A percentile compares a stretch with the other conserved stretches of the same genome.
Conservation (phyloP, 2,113 vertebrate species). For the Pachypanchax playfairii region DNA sequence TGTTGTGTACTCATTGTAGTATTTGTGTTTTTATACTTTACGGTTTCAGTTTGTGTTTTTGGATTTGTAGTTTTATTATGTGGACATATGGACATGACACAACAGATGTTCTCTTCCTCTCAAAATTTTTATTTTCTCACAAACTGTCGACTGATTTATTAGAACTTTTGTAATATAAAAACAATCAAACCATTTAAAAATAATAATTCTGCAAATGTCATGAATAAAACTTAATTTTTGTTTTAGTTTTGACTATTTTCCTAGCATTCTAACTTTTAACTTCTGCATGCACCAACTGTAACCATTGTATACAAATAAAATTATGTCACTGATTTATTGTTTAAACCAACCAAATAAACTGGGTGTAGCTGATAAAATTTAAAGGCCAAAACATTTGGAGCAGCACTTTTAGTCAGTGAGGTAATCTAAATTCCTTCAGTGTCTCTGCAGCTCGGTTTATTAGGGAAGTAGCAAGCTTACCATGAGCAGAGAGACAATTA, state of each 20-base stretch:
- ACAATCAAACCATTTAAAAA: no score
- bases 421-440: slow-evolving; percentile 41
- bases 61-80: no score
- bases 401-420: slow-evolving; percentile 44
- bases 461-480: slow-evolving; percentile 69
- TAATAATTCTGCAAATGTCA: no score
- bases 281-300: background rate
- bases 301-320: slow-evolving; percentile 25
- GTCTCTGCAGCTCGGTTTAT: slow-evolving; percentile 66
- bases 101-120: no score
- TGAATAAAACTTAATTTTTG: no score
- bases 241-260: background rate
- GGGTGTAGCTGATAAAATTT: slow-evolving; percentile 35
- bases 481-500: slow-evolving; percentile 75
- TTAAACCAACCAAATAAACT: slow-evolving; percentile 38
- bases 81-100: no score
- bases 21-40: no score
- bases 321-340: slow-evolving; percentile 7
- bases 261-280: background rate
- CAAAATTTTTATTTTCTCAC: no score
- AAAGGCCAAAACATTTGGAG: slow-evolving; percentile 40
- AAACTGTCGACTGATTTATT: no score
- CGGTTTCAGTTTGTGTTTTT: no score
- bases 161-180: no score
- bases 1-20: no score